Evolutionary conservation across 2,113 vertebrate species (phyloP), one percentile per base, ranked within the genome.

Genomic region (Crotalus helleri): DNA sequence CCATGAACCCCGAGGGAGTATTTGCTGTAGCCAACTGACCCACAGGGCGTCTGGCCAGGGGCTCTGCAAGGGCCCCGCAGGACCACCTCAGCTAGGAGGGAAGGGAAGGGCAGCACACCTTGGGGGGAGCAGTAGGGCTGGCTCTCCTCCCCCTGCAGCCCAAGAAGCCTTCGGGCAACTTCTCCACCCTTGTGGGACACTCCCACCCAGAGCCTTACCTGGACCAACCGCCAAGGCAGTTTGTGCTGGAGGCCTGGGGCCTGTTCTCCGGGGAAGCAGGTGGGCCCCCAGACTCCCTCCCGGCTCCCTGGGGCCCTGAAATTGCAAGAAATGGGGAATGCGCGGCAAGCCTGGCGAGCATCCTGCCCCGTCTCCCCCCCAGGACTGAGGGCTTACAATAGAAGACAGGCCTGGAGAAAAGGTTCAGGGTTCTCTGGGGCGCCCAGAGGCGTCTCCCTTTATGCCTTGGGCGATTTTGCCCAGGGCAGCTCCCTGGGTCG

Each of bases 201-300:
- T 61, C 64, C 64, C n/a, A 1, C 13, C 69, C 69, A 9, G 33
- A 39, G 33, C 51, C 97, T 97, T 96, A 98, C 98, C 97, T 97
- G 0, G 97, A 96, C 46, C 97, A 96, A 93, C 97, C 97, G 33
- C 97, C 97, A 87, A 97, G 98, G 95, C 97, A 97, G 96, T 97
- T 97, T 53, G 97, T 96, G 24, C 97, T 97, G 91, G 97, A 85
- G 53, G 94, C 44, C 24, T 97, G 97, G 59, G 96, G 96, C 85
- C 96, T 93, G 91, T 90, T 92, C 91, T 98, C 98, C 0, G 94
- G 21, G 59, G 93, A 59, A 0, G 88, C n/a, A 2, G 96, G 23
- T 1, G 59, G 21, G 49, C 95, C 95, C 3, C 44, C 6, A 85
- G 96, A 46, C 3, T 98, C 97, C 95, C 96, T 96, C 0, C 95